Evolutionary conservation across 2,797 vertebrate genomes (phyloP).

Genomic region (Denticeps clupeoides): DNA sequence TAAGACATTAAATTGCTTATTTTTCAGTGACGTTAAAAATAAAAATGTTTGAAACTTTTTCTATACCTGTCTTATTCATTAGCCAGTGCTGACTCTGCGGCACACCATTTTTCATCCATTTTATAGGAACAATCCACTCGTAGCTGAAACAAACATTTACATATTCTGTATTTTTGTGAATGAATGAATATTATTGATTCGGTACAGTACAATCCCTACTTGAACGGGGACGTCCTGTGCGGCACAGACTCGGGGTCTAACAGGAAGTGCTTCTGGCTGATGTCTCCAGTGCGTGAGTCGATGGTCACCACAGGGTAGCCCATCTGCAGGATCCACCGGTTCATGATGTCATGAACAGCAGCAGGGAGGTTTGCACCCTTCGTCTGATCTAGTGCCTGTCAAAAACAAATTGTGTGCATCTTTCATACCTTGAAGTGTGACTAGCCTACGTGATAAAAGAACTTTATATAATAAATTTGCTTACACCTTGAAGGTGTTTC

Average conservation of each 20-base stretch:
- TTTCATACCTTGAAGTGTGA: background rate
- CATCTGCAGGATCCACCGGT: slow-evolving; percentile 91
- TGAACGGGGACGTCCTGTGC: slow-evolving; percentile 64
- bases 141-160: slow-evolving; percentile 57
- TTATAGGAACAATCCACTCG: slow-evolving; percentile 74
- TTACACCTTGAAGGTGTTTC: slow-evolving; percentile 70
- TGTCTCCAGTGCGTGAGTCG: slow-evolving; percentile 52
- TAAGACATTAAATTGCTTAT: too few relatives aligned
- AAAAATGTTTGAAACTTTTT: fast-evolving
- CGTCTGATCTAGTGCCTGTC: slow-evolving; percentile 52
- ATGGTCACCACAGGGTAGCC: slow-evolving; percentile 82
- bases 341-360: slow-evolving; percentile 69
- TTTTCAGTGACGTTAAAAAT: too few relatives aligned
- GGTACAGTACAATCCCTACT: slow-evolving; percentile 51
- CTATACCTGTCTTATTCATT: slow-evolving; percentile 40
- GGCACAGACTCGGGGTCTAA: slow-evolving; percentile 60
- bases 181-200: too few relatives aligned
- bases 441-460: too few relatives aligned
- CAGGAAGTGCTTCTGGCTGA: slow-evolving; percentile 81
- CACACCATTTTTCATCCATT: slow-evolving; percentile 40
- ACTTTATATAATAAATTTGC: background rate
- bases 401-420: background rate
- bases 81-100: slow-evolving; percentile 56
- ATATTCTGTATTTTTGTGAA: too few relatives aligned
- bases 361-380: slow-evolving; percentile 29